phyloP scores from a whole-genome alignment of 2,113 vertebrate genomes.

The Pampusana beccarii region DNA sequence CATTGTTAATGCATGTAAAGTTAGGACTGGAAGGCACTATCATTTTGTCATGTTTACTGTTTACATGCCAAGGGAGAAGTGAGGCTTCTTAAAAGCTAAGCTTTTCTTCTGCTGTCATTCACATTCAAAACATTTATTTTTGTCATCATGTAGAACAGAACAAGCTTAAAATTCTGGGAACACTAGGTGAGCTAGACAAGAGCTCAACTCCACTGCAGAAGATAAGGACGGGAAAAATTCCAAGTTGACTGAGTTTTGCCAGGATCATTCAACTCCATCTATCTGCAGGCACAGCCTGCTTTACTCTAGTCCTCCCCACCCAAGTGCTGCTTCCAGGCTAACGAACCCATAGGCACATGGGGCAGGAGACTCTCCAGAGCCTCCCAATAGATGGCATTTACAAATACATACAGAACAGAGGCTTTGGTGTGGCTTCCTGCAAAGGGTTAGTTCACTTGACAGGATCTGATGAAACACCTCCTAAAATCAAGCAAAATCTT shows the following conservation, averaged over 20 bases:
- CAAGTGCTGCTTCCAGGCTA: neutral
- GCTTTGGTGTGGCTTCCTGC: neutral
- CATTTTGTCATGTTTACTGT: neutral
- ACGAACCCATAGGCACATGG: fast-evolving
- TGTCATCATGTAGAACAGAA: neutral
- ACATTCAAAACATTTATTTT: neutral
- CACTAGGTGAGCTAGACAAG: neutral
- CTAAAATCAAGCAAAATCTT: neutral
- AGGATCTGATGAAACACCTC: neutral
- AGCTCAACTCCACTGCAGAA: neutral
- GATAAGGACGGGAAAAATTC: neutral
- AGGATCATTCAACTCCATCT: neutral
- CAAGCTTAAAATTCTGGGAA: neutral
- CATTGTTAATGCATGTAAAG: fast-evolving
- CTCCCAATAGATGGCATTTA: fast-evolving
- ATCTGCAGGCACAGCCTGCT: neutral
- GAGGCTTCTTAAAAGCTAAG: neutral
- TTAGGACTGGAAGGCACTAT: neutral
- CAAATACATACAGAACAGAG: neutral
- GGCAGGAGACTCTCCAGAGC: neutral
- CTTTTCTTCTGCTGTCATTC: neutral
- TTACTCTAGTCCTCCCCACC: neutral
- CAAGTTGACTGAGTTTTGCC: neutral
- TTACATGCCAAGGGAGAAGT: neutral
- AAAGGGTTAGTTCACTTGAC: neutral